Percentiles rank a stretch among this genome's conserved stretches.
These are phyloP conservation scores for Ochotona princeps DNA, from an alignment of 2,113 vertebrate genomes.

Conservation along the genomic window DNA sequence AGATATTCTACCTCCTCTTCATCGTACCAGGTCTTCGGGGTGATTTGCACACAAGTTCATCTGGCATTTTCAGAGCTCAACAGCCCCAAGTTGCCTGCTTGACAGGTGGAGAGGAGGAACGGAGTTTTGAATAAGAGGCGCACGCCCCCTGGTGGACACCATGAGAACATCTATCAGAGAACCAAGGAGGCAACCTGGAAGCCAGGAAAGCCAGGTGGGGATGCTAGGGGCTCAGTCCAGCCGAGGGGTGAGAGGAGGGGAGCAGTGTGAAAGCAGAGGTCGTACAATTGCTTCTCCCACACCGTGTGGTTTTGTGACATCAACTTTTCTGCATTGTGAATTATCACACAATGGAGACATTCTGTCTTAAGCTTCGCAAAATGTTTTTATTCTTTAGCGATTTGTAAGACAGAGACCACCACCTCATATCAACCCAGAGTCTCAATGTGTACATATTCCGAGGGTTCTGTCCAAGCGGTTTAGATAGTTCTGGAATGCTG, in stretches of 20 bases:
- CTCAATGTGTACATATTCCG: too few species aligned
- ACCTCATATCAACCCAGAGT: too few species aligned
- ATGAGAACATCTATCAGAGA: background rate
- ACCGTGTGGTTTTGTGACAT: background rate
- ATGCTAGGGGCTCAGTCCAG: background rate
- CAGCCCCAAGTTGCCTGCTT: background rate
- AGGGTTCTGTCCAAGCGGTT: too few species aligned
- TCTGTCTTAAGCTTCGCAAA: background rate
- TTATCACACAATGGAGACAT: background rate
- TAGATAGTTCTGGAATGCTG: too few species aligned
- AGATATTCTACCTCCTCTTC: background rate
- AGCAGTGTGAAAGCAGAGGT: background rate
- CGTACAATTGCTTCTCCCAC: background rate
- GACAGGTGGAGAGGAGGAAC: background rate
- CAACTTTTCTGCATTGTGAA: background rate
- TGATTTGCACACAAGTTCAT: background rate
- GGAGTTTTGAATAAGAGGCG: background rate
- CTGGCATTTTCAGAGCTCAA: rapidly evolving
- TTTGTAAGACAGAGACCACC: too few species aligned
- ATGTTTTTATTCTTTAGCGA: too few species aligned
- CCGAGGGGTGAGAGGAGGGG: background rate
- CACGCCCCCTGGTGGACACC: constrained; percentile 26
- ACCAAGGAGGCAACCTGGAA: background rate
- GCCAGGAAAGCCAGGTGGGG: background rate
- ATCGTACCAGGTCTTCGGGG: background rate